Evolutionary conservation across 2,113 vertebrate species (phyloP).

Genomic region (Zosterops pallidus): DNA sequence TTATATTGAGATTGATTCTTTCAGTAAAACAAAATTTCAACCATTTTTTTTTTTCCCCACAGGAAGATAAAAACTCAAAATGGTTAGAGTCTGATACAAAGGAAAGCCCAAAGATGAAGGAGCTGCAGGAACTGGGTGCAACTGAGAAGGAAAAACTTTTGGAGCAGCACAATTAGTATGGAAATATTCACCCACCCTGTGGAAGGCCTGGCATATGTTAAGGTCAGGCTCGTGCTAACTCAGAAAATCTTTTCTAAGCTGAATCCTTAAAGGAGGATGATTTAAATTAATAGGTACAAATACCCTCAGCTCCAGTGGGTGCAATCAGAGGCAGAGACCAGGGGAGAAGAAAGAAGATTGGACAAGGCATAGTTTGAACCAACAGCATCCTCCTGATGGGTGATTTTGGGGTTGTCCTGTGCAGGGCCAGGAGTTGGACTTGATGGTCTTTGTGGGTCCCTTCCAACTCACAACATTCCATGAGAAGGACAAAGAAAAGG

Average conservation of each 20-base stretch:
- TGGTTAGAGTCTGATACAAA: neutral
- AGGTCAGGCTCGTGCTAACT: neutral
- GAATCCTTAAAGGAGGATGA: neutral
- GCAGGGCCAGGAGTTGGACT: neutral
- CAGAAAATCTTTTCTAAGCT: constrained; percentile 37
- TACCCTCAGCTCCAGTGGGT: neutral
- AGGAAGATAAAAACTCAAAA: neutral
- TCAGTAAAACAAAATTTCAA: neutral
- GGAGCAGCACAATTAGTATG: neutral
- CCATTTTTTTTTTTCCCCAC: fast-evolving
- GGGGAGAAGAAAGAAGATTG: neutral
- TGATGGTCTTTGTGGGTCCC: too few relatives aligned
- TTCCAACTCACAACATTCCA: fast-evolving
- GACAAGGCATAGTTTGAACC: fast-evolving
- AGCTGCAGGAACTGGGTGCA: neutral
- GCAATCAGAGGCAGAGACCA: neutral
- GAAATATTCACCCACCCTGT: neutral
- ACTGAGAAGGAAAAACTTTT: neutral
- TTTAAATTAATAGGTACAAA: constrained; percentile 9
- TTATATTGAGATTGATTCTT: neutral
- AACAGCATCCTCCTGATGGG: neutral
- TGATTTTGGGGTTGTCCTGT: neutral
- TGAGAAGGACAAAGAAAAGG: neutral
- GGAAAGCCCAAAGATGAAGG: neutral
- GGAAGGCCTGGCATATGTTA: neutral